Evolutionary conservation across 1,140 invertebrate genomes (phyloP), one percentile per base, ranked within the genome.

Genomic region (Drosophila truncata): DNA sequence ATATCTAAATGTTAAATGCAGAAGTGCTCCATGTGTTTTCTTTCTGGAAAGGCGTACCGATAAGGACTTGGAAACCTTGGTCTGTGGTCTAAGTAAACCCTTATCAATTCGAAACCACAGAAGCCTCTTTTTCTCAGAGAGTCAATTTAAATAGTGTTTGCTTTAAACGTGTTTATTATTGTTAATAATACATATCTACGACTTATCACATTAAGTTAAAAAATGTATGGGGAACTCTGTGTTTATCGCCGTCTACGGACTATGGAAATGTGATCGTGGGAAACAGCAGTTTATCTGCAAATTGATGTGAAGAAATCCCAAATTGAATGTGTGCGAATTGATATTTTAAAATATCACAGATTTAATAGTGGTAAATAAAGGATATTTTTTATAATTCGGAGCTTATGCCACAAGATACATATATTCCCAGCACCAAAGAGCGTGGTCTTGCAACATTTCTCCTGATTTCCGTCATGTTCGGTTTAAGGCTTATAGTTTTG

Each of bases 261-360:
- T 54, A 37, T 54, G 52, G 20, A 54, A 54, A 54, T 37, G 52
- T 60, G 18, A 60, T 50, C 58, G 58, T 60, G 58, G 58, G 58
- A 60, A 50, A 23, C 9, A 31, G 27, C 42, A 60, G 58, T 42
- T 50, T 60, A 60, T 60, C 58, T 35, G 5, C 20, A 10, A 54
- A 20, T 35, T 23, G 6, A 18, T 5, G 4, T 50, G 3, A 50
- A 50, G 27, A 50, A 50, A 33, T 52, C 8, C 8, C 14, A 27
- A 47, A 5, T 27, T 7, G 1, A 47, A 27, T 16, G 0, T 13
- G 5, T 35, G 20, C 4, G n/a, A 42, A 25, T 27, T 41, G n/a
- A 41, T n/a, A 41, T 18, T 9, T 3, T 18, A 5, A 46, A 25
- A 23, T 25, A 9, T 23, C 7, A 46, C n/a, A n/a, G n/a, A n/a